phyloP scores from a whole-genome alignment of 2,797 vertebrate species.

The Threskiornis aethiopicus region DNA sequence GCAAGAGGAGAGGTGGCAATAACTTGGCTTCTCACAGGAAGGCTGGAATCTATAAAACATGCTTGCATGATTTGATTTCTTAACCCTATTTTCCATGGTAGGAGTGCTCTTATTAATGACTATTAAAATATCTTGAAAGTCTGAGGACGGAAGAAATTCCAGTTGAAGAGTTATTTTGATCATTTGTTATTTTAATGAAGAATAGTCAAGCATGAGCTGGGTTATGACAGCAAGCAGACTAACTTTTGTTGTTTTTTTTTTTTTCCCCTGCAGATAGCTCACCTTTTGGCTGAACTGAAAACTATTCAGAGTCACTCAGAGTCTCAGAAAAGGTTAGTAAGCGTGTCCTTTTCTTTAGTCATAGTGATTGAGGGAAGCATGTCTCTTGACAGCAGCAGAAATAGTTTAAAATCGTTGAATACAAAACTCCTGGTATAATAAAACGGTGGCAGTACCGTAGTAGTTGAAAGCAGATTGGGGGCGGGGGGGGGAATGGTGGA shows the following conservation, averaged over 20 bases:
- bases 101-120: neutral
- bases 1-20: neutral
- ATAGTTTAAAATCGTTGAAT: neutral
- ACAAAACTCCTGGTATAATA: neutral
- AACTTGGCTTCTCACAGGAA: neutral
- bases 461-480: neutral
- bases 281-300: constrained; percentile 83
- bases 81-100: neutral
- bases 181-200: neutral
- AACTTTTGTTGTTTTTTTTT: neutral
- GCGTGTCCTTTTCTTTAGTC: neutral
- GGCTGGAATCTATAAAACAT: neutral
- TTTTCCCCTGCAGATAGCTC: constrained; percentile 78
- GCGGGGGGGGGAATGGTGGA: too few species aligned
- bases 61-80: neutral
- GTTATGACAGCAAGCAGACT: neutral
- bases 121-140: neutral
- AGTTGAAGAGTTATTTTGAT: neutral
- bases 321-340: constrained; percentile 87
- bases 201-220: neutral
- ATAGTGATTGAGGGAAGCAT: neutral
- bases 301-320: constrained; percentile 72
- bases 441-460: neutral
- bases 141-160: neutral
- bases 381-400: neutral